Conservation (phyloP, 2,113 vertebrate genomes). For the Phaetusa simplex region DNA sequence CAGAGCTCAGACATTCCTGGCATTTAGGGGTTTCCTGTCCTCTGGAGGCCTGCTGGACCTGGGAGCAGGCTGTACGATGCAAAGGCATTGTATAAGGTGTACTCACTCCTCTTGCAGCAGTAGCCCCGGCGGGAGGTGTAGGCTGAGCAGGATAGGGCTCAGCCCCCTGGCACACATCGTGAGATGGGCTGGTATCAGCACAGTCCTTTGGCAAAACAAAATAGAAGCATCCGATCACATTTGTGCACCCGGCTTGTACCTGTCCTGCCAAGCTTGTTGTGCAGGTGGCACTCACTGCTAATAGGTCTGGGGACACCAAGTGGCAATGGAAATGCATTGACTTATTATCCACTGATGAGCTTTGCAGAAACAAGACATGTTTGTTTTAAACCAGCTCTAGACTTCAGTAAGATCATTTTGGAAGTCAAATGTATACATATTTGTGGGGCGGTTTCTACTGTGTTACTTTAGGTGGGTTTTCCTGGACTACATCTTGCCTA, state of each 20-base stretch:
- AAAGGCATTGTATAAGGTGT: neutral
- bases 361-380: neutral
- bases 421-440: accelerated
- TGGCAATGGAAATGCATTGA: slow-evolving; percentile 5
- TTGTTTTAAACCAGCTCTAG: neutral
- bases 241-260: neutral
- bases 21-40: neutral
- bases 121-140: neutral
- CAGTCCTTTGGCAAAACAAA: neutral
- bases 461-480: neutral
- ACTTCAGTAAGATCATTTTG: neutral
- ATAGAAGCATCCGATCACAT: neutral
- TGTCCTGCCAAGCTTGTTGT: neutral
- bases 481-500: neutral
- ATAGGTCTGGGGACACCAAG: slow-evolving; percentile 36
- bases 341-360: neutral
- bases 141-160: neutral
- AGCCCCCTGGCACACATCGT: neutral
- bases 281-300: accelerated
- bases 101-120: neutral
- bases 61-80: neutral
- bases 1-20: neutral
- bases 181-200: neutral
- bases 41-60: neutral
- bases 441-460: neutral